A percentile compares a stretch with the other conserved stretches of the same genome.
phyloP scores from a whole-genome alignment of 2,113 vertebrate genomes.

The Poecile atricapillus region DNA sequence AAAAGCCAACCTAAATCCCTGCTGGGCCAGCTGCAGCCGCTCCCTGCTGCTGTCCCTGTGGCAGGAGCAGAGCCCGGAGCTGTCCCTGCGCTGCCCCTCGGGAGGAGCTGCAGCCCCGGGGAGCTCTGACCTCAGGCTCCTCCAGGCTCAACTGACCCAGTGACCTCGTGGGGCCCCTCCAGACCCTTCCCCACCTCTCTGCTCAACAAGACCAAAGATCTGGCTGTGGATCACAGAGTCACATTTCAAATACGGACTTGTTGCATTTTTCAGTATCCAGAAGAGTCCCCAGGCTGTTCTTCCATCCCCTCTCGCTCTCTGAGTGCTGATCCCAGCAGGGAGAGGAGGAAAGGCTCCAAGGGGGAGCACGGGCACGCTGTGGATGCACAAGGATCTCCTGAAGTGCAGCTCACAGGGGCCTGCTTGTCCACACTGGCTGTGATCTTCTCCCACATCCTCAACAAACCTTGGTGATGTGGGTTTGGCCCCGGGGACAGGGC shows the following conservation, averaged over 20 bases:
- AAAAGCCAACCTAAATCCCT: too few relatives aligned
- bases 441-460: neutral
- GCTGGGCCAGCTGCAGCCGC: too few relatives aligned
- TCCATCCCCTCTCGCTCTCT: neutral
- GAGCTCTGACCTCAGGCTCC: too few relatives aligned
- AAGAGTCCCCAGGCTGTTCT: neutral
- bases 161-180: neutral
- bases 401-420: neutral
- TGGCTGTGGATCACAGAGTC: neutral
- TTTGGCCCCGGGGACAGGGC: neutral
- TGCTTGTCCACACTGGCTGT: rapidly evolving
- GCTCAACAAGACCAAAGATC: neutral
- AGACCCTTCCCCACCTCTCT: neutral
- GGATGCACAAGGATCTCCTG: neutral
- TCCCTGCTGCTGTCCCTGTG: too few relatives aligned
- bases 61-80: too few relatives aligned
- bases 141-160: neutral
- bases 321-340: neutral
- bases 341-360: neutral
- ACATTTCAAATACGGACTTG: neutral
- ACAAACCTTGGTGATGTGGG: neutral
- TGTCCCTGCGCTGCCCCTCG: too few relatives aligned
- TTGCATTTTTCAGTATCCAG: neutral
- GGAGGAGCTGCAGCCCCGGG: too few relatives aligned
- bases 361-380: rapidly evolving